A percentile compares a stretch with the other conserved stretches of the same genome.
These are phyloP conservation scores for Tyrannus savana DNA, from an alignment of 2,113 vertebrate species.

Conservation along the genomic window DNA sequence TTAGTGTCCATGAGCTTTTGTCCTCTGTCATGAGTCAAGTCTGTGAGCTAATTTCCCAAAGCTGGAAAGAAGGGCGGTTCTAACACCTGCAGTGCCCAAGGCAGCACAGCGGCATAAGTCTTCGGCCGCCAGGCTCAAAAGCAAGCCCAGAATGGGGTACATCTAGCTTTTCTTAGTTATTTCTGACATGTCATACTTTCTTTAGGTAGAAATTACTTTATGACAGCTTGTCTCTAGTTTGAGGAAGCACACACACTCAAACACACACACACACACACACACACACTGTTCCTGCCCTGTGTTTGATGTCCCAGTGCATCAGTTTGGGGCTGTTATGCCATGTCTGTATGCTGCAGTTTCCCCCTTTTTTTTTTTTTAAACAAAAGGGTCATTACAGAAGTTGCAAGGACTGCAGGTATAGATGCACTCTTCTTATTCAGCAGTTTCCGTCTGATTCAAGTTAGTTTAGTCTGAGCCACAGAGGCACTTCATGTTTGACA, in stretches of 20 bases:
- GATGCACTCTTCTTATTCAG: neutral
- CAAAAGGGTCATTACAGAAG: neutral
- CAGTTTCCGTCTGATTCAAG: neutral
- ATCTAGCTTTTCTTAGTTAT: neutral
- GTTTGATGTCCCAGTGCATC: neutral
- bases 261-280: neutral
- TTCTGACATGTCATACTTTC: neutral
- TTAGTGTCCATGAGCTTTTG: neutral
- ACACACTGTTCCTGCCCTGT: neutral
- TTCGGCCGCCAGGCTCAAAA: neutral
- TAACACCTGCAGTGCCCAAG: accelerated
- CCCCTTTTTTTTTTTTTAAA: neutral
- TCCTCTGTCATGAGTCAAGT: neutral
- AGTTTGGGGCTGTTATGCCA: neutral
- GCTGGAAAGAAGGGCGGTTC: neutral
- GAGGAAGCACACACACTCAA: neutral
- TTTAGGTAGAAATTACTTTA: neutral
- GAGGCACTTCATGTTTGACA: neutral
- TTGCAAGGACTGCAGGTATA: neutral
- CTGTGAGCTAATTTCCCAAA: neutral
- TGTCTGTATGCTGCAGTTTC: neutral
- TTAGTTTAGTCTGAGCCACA: neutral
- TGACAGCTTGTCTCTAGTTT: neutral
- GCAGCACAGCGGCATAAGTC: neutral
- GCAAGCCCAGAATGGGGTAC: neutral